These are phyloP conservation scores for Heliconius ethilla DNA, from an alignment of 2,888 invertebrate species.

Conservation along the genomic window DNA sequence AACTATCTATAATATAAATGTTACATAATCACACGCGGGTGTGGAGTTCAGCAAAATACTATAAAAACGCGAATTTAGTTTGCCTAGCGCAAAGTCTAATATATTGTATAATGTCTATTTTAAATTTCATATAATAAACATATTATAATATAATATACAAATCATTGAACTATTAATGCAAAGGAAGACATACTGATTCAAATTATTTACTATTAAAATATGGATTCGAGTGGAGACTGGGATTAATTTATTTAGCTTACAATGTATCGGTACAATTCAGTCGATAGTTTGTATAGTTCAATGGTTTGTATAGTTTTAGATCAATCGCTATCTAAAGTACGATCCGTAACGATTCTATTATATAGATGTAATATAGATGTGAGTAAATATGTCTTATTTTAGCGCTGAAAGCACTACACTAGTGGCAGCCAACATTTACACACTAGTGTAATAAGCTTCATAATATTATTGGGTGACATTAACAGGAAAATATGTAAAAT, in stretches of 20 bases:
- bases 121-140: conserved; percentile 17
- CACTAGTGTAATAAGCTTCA: neutral
- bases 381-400: conserved; percentile 1
- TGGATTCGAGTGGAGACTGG: neutral
- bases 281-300: conserved; percentile 13
- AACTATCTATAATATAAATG: neutral
- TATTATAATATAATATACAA: conserved; percentile 32
- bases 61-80: neutral
- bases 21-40: conserved; percentile 7
- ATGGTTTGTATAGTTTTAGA: conserved; percentile 19
- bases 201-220: conserved; percentile 11
- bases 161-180: conserved; percentile 38
- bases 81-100: neutral
- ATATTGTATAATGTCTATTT: neutral
- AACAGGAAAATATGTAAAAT: conserved; percentile 23
- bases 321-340: conserved; percentile 7
- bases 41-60: conserved; percentile 6
- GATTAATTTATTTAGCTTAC: conserved; percentile 21
- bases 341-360: neutral
- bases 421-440: conserved; percentile 7
- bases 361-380: neutral
- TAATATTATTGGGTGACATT: neutral
- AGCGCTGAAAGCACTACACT: neutral
- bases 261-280: conserved; percentile 16
- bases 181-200: conserved; percentile 42